Percentiles rank a stretch among this genome's conserved stretches.
These are phyloP conservation scores for Ophiodon elongatus DNA, from an alignment of 2,113 vertebrate genomes.

Conservation along the genomic window DNA sequence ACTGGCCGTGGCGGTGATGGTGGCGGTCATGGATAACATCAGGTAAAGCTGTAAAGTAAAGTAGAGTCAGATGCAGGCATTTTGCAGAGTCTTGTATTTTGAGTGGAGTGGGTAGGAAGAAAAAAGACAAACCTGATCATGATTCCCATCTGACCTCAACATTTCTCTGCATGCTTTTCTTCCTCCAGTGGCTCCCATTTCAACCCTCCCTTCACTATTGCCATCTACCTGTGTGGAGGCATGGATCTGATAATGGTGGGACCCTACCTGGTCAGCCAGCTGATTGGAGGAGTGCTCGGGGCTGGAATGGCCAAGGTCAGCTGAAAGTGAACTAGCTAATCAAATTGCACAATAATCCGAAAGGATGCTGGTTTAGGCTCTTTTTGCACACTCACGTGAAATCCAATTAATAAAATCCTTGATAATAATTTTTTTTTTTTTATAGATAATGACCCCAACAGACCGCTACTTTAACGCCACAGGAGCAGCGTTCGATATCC, in stretches of 20 bases:
- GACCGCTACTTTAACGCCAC: slow-evolving; percentile 79
- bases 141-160: background rate
- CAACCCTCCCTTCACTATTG: slow-evolving; percentile 85
- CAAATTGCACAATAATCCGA: background rate
- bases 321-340: background rate
- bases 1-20: slow-evolving; percentile 78
- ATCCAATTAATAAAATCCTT: background rate
- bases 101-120: background rate
- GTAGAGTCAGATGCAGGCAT: background rate
- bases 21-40: slow-evolving; percentile 83
- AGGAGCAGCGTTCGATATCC: slow-evolving; percentile 80
- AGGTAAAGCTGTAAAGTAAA: slow-evolving; percentile 61
- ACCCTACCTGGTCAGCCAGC: slow-evolving; percentile 78
- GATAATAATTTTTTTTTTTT: background rate
- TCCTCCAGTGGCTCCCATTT: slow-evolving; percentile 82
- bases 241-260: slow-evolving; percentile 76
- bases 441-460: slow-evolving; percentile 72
- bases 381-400: background rate
- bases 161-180: background rate
- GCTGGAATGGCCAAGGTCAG: slow-evolving; percentile 84
- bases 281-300: slow-evolving; percentile 83
- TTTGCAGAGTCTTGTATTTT: background rate
- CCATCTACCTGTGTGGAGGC: slow-evolving; percentile 84
- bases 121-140: background rate
- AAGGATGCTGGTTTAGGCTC: rapidly evolving